Conservation (phyloP, 2,113 vertebrate species). For the Thamnaconus septentrionalis region DNA sequence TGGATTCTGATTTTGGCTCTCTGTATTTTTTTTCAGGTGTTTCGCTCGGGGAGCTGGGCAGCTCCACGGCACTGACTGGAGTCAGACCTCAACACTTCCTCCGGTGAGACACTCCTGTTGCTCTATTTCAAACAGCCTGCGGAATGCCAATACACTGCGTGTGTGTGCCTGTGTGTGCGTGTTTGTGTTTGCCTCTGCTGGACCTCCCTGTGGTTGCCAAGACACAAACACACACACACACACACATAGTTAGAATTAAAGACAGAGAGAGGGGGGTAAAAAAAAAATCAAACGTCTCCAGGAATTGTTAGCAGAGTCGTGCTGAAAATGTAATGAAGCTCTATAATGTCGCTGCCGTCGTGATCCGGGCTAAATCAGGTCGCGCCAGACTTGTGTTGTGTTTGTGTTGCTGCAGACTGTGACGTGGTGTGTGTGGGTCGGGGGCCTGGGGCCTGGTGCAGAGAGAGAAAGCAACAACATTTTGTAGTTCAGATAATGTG, state of each 20-base stretch:
- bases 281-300: slow-evolving; percentile 4
- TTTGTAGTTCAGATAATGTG: too few relatives aligned
- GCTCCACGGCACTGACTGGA: slow-evolving; percentile 50
- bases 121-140: slow-evolving; percentile 26
- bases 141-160: slow-evolving; percentile 10
- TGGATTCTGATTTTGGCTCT: not conserved
- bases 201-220: not conserved
- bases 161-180: too few relatives aligned
- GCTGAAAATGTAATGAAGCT: slow-evolving; percentile 25
- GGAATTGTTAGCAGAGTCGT: not conserved
- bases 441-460: too few relatives aligned
- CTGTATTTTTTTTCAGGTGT: slow-evolving; percentile 46
- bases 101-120: slow-evolving; percentile 56
- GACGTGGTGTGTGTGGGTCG: too few relatives aligned
- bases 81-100: slow-evolving; percentile 46
- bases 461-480: too few relatives aligned
- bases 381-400: slow-evolving; percentile 12
- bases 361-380: slow-evolving; percentile 8
- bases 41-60: slow-evolving; percentile 53
- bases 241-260: not conserved
- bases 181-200: not conserved
- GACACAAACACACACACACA: not conserved
- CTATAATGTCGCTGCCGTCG: not conserved
- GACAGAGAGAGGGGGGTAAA: too few relatives aligned
- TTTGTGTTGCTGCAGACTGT: not conserved